Conservation (phyloP, 2,888 invertebrate species). For the Tenthredo amoena region DNA sequence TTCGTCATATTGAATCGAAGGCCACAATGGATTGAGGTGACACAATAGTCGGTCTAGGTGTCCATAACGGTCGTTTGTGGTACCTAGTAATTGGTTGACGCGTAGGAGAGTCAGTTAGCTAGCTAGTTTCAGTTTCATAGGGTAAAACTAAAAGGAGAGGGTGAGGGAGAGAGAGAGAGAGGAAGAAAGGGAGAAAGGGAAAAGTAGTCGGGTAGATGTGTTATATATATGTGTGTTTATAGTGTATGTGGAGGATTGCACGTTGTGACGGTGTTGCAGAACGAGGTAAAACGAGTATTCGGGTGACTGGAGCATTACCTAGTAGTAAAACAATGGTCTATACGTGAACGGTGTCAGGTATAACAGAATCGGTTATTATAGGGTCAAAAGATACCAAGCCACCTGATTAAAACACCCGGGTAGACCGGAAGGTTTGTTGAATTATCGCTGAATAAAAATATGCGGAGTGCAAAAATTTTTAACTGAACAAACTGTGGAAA, state of each 20-base stretch:
- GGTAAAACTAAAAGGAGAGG: background rate
- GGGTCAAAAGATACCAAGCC: slow-evolving; percentile 34
- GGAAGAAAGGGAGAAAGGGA: background rate
- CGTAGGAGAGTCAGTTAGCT: slow-evolving; percentile 10
- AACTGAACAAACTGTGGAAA: slow-evolving; percentile 31
- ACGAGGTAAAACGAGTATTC: slow-evolving; percentile 37
- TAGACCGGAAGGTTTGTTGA: slow-evolving; percentile 46
- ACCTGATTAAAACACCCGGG: slow-evolving; percentile 47
- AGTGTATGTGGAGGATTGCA: background rate
- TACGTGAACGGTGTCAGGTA: background rate
- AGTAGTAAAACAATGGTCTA: slow-evolving; percentile 32
- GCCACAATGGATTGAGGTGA: slow-evolving; percentile 12
- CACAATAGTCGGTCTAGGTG: slow-evolving; percentile 26
- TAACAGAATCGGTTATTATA: background rate
- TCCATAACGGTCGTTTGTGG: slow-evolving; percentile 4
- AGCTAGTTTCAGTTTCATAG: slow-evolving; percentile 20
- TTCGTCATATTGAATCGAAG: slow-evolving; percentile 13
- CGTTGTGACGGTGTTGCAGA: slow-evolving; percentile 23
- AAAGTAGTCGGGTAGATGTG: background rate
- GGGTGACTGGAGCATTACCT: slow-evolving; percentile 29
- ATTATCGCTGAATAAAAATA: slow-evolving; percentile 49
- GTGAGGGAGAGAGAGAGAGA: background rate
- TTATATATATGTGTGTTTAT: background rate
- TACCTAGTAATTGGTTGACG: slow-evolving; percentile 23
- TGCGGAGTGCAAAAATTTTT: slow-evolving; percentile 33